Conservation (phyloP, 1,140 invertebrate species). For the Leptinotarsa undecemlineata region DNA sequence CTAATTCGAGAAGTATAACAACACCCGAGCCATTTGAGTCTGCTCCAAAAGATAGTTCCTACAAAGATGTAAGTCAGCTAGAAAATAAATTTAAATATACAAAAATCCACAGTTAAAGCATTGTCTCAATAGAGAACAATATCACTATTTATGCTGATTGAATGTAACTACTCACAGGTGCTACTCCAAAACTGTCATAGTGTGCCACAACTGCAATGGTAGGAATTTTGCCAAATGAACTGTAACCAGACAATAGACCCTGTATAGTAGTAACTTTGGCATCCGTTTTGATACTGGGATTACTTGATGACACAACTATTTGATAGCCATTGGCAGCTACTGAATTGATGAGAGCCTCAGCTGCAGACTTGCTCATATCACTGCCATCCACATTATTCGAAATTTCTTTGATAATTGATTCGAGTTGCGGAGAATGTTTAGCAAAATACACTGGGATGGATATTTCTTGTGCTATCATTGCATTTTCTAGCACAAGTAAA, state of each 20-base stretch:
- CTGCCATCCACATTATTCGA: conserved; percentile 54
- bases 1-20: conserved; percentile 84
- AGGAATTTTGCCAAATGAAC: conserved; percentile 76
- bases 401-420: conserved; percentile 77
- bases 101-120: no score
- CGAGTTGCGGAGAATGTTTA: conserved; percentile 71
- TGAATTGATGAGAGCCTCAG: conserved; percentile 79
- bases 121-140: no score
- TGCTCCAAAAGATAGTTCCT: conserved; percentile 83
- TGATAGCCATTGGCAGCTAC: conserved; percentile 93
- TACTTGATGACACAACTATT: conserved; percentile 73
- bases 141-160: not conserved
- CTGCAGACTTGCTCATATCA: conserved; percentile 66
- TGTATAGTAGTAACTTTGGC: conserved; percentile 82
- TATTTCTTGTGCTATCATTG: conserved; percentile 79
- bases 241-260: conserved; percentile 83
- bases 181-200: conserved; percentile 87
- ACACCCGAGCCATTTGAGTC: conserved; percentile 95
- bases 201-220: conserved; percentile 90
- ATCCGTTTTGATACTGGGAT: conserved; percentile 73
- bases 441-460: conserved; percentile 90
- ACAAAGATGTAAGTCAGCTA: conserved; percentile 31
- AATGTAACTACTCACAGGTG: conserved; percentile 72
- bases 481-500: conserved; percentile 79
- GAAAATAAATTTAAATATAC: no score